These are phyloP conservation scores for Hemiprocne comata DNA, from an alignment of 2,113 vertebrate genomes.

Conservation along the genomic window DNA sequence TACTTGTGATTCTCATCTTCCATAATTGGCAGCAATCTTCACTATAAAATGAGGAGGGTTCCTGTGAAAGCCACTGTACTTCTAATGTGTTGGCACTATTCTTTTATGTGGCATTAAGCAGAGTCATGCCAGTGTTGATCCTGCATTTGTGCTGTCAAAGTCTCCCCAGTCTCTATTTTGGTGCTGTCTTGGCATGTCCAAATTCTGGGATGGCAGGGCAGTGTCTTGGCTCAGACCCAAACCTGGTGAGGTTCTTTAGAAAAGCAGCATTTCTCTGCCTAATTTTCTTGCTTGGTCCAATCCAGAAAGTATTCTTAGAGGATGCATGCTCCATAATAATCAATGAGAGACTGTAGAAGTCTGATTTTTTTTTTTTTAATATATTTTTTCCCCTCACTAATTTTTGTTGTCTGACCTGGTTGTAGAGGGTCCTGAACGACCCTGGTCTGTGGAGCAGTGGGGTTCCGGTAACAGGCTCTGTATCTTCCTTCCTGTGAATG, in stretches of 20 bases:
- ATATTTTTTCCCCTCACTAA: too few species aligned
- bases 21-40: neutral
- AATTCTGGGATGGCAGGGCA: neutral
- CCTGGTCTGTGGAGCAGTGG: neutral
- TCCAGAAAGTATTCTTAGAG: neutral
- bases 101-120: neutral
- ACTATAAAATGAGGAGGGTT: neutral
- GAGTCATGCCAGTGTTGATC: too few species aligned
- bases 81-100: neutral
- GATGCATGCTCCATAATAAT: neutral
- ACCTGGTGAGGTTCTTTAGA: neutral
- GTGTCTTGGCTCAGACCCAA: neutral
- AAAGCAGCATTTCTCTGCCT: neutral
- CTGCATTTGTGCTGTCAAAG: neutral
- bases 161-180: neutral
- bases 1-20: neutral
- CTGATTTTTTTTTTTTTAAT: neutral
- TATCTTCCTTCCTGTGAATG: neutral
- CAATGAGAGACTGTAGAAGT: neutral
- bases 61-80: neutral
- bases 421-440: neutral
- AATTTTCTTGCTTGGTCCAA: neutral
- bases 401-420: neutral
- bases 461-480: neutral
- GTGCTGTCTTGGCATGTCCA: fast-evolving